Evolutionary conservation across 1,140 invertebrate genomes (phyloP).

Genomic region (Atta texana): DNA sequence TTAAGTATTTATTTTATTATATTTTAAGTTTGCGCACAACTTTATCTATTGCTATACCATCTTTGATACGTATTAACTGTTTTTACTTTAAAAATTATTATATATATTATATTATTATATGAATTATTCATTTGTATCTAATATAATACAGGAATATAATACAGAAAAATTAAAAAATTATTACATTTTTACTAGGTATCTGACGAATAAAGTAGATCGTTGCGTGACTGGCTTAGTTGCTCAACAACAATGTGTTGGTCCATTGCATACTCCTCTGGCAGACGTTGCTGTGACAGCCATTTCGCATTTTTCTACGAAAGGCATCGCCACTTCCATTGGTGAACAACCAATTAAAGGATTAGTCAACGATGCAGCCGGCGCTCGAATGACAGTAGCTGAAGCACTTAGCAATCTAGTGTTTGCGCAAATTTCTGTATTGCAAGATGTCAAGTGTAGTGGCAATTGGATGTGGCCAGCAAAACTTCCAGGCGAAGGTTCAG

Average conservation of each 20-base stretch:
- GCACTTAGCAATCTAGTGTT: slow-evolving; percentile 98
- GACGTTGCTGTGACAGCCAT: slow-evolving; percentile 97
- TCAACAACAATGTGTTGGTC: slow-evolving; percentile 99
- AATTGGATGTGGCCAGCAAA: slow-evolving; percentile 99
- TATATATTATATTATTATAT: too few relatives aligned
- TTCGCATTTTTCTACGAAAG: slow-evolving; percentile 90
- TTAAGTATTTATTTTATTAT: too few relatives aligned
- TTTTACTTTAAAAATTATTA: too few relatives aligned
- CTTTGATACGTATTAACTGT: too few relatives aligned
- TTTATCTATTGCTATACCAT: too few relatives aligned
- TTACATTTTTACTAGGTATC: slow-evolving; percentile 86
- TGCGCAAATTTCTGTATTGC: slow-evolving; percentile 90
- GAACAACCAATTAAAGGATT: slow-evolving; percentile 98
- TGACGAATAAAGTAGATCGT: slow-evolving; percentile 98
- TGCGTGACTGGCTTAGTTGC: slow-evolving; percentile 98
- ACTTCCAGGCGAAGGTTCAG: slow-evolving; percentile 95
- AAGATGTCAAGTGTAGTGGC: slow-evolving; percentile 98
- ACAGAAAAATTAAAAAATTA: neutral
- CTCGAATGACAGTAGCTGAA: slow-evolving; percentile 97
- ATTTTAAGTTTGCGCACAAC: too few relatives aligned
- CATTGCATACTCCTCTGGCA: slow-evolving; percentile 97
- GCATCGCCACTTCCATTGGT: slow-evolving; percentile 97
- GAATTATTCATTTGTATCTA: too few relatives aligned
- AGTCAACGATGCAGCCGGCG: slow-evolving; percentile 92
- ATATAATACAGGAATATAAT: neutral